Evolutionary conservation across 1,140 invertebrate species (phyloP), one percentile per base, ranked within the genome.

Genomic region (Triops cancriformis): DNA sequence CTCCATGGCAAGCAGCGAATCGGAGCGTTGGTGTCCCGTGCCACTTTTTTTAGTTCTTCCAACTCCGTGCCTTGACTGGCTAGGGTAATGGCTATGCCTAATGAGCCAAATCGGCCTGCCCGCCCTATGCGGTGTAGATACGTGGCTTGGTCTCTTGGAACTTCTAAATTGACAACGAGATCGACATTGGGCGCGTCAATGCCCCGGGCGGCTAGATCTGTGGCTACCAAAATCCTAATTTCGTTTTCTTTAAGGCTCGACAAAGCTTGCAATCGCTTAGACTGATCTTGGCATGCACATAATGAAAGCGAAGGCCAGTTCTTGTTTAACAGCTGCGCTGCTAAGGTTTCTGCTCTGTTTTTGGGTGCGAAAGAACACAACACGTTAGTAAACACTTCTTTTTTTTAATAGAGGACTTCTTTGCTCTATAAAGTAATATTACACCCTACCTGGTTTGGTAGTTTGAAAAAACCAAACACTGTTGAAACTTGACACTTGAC

Each of bases 111-210:
- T 81, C 97, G 87, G 1, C 97, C 97, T 75, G 95, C 95, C 81
- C 97, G 88, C 7, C 97, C 97, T 82, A 98, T 96, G 83, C 97
- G 88, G 86, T 99, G 98, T 78, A 99, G 88, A 88, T 98, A 99
- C 2, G 94, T 97, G 76, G 93, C 90, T 81, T 89, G 87, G 83
- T 96, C 91, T 74, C 81, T 82, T 1, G 98, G 95, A 64, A 92
- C 83, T 84, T 98, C 97, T 81, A 98, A 88, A 85, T 98, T 98
- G 11, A 99, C 89, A 0, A 99, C 92, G 72, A 99, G 85, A 87
- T 99, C 93, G 9, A 98, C 91, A 87, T 96, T 93, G 76, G 92
- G 89, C 11, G 91, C 92, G 88, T 99, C 97, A 80, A 99, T 94
- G 18, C 97, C 90, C 79, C 89, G 81, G 6, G 88, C 84, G 27